Evolutionary conservation across 1,140 invertebrate species (phyloP).

Genomic region (Zaprionus camerounensis): DNA sequence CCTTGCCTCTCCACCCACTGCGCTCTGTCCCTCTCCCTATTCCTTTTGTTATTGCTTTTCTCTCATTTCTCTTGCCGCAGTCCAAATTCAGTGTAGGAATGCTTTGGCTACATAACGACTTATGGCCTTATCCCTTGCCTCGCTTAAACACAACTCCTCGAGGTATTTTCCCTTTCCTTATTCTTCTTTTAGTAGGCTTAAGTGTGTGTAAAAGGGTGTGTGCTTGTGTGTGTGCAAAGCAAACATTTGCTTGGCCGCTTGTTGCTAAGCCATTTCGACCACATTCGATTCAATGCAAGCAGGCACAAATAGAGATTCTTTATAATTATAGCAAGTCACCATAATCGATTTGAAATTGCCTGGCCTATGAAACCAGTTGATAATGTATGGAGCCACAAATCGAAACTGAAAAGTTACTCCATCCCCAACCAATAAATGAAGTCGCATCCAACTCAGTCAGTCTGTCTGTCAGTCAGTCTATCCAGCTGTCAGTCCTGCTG

Average conservation of each 20-base stretch:
- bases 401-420: constrained; percentile 26
- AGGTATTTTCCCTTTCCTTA: constrained; percentile 13
- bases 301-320: constrained; percentile 42
- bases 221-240: neutral
- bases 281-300: constrained; percentile 5
- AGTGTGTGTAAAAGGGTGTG: neutral
- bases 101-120: constrained; percentile 62
- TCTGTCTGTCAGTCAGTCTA: neutral
- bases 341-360: neutral
- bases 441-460: no score
- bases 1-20: neutral
- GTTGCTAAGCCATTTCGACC: constrained; percentile 7
- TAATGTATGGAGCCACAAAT: neutral
- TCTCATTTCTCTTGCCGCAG: constrained; percentile 15
- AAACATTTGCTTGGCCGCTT: constrained; percentile 20
- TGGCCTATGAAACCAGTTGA: neutral
- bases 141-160: constrained; percentile 43
- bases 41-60: constrained; percentile 44
- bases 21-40: neutral
- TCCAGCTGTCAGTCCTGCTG: neutral
- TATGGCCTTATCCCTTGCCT: constrained; percentile 68
- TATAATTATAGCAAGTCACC: constrained; percentile 1
- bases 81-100: constrained; percentile 61
- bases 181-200: constrained; percentile 34
- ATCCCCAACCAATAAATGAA: constrained; percentile 1